phyloP scores from a whole-genome alignment of 1,140 invertebrate species.

The Drosophila repleta region DNA sequence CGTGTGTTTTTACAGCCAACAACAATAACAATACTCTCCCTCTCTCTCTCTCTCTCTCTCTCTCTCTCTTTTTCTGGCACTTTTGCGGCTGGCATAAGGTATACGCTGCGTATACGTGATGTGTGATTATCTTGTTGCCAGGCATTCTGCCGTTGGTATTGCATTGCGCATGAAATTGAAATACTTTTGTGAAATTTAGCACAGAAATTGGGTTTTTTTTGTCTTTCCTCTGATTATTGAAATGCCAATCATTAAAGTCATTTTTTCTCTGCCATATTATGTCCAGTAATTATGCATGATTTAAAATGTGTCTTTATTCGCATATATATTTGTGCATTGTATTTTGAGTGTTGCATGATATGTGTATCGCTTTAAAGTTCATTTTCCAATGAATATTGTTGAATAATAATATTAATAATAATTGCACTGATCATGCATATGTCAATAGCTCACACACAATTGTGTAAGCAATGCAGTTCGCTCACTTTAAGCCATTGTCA shows the following conservation, averaged over 20 bases:
- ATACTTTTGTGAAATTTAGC: conserved; percentile 51
- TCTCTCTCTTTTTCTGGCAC: not conserved
- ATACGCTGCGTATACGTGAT: conserved; percentile 69
- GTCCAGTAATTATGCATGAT: not conserved
- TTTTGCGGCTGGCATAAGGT: conserved; percentile 19
- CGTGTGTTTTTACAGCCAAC: conserved; percentile 75
- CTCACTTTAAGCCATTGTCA: no score
- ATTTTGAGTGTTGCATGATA: no score
- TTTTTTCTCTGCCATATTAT: not conserved
- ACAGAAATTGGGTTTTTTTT: conserved; percentile 41
- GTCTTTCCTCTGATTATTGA: conserved; percentile 21
- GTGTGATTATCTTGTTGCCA: conserved; percentile 68
- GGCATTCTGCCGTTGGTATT: conserved; percentile 37
- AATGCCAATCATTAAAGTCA: conserved; percentile 27
- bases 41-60: not conserved
- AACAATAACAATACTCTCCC: conserved; percentile 37
- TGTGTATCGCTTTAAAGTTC: no score
- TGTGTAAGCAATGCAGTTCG: no score
- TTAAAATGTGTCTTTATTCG: no score
- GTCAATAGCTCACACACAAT: no score
- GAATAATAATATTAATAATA: no score
- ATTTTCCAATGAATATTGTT: no score
- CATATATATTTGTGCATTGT: no score
- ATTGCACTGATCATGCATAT: no score
- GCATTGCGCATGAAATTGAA: conserved; percentile 58